Percentiles rank a stretch among this genome's conserved stretches.
These are phyloP conservation scores for Cerceris ruficornis DNA, from an alignment of 2,888 invertebrate species.

Conservation along the genomic window DNA sequence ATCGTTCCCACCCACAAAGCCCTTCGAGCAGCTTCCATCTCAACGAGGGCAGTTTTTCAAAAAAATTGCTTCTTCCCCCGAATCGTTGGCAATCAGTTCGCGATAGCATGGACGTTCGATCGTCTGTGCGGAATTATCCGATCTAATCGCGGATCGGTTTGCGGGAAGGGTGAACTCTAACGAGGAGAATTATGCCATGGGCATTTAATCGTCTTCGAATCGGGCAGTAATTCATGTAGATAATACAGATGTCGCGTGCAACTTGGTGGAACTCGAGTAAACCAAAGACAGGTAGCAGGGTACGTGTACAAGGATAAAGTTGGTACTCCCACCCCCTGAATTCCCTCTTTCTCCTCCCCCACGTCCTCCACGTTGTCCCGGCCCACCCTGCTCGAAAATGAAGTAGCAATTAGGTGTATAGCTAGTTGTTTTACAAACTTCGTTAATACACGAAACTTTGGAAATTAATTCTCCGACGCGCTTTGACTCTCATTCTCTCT, in stretches of 20 bases:
- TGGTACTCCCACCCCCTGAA: background rate
- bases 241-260: constrained; percentile 22
- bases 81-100: no score
- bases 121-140: background rate
- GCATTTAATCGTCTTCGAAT: constrained; percentile 34
- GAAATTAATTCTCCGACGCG: constrained; percentile 47
- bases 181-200: constrained; percentile 26
- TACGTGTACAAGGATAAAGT: background rate
- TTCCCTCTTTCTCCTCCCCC: no score
- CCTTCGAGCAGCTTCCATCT: no score
- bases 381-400: constrained; percentile 38
- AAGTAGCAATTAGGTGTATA: constrained; percentile 59
- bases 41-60: no score
- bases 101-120: no score
- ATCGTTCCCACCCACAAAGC: no score
- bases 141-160: background rate
- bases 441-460: constrained; percentile 53
- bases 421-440: constrained; percentile 63
- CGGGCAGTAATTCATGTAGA: constrained; percentile 32
- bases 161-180: background rate
- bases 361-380: no score
- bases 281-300: constrained; percentile 5
- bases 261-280: constrained; percentile 24
- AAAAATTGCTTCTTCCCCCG: no score
- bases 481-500: constrained; percentile 29